Evolutionary conservation across 2,113 vertebrate species (phyloP), one percentile per base, ranked within the genome.

Genomic region (Chlorodrepanis virens): DNA sequence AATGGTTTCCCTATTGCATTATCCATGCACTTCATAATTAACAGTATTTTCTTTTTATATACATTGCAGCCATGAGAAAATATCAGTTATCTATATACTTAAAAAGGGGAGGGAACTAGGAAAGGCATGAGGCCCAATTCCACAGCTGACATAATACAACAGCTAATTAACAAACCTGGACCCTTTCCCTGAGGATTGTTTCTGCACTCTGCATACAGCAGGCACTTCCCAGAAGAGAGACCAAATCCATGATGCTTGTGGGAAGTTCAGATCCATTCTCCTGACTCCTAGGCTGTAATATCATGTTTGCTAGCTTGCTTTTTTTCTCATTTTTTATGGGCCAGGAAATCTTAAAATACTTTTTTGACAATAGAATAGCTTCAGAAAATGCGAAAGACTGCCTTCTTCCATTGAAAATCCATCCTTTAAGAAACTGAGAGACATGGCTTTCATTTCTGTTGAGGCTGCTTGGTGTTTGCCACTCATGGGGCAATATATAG

Each of bases 41-140:
- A 53, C 2, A 65, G 19, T 24, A 4, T 49, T 67, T 90, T 82
- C 2, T 35, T 88, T 75, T 47, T 8, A 42, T 27, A 40, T 1
- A 12, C 3, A 2, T 31, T 44, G 23, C 5, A 74, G 14, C 64
- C 21, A 24, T 37, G 2, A 76, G 10, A 88, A 72, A 5, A n/a
- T 40, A 70, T 0, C 6, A 24, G 11, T 49, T 60, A 27, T 11
- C 6, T 23, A 3, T 42, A 21, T 44, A 64, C 75, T 79, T 70
- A 1, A 45, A 72, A 72, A 40, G 2, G 2, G 1, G 6, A 52
- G 6, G 21, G 9, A 68, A 35, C 4, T 31, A 42, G 5, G 7
- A 13, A n/a, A 64, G 31, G 2, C 0, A 2, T 37, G 74, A 61
- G 4, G 21, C 12, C 14, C 9, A 63, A 1, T 57, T 54, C 16